Evolutionary conservation across 2,797 vertebrate genomes (phyloP), one percentile per base, ranked within the genome.

Genomic region (Champsocephalus esox): DNA sequence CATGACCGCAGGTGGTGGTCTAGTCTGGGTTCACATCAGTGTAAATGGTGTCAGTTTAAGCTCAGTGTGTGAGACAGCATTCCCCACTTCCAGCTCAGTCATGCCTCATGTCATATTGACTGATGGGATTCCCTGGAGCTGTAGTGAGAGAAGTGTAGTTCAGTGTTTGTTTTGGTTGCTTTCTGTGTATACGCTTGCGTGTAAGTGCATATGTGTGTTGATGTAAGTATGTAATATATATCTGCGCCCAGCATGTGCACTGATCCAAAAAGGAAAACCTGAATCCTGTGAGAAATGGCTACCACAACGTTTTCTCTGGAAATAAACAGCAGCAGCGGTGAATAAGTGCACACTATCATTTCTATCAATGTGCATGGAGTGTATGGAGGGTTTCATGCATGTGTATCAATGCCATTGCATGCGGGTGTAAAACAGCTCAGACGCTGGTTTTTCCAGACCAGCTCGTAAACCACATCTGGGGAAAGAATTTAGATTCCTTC

Each of bases 401-500:
- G 83, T 78, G 71, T 71, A 84, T 83, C 83, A 83, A 69, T 90
- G 86, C 83, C 82, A 56, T 69, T 84, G 81, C 85, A 84, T 91
- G 85, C 66, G 71, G 91, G 92, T 88, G 89, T 91, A 87, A 88
- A 92, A 91, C 86, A 81, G 89, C 89, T 92, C 88, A 92, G 92
- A 92, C 85, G 59, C 87, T 85, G 87, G 55, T 91, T 92, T 92
- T 92, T 93, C 91, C 90, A 93, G 92, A 90, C 90, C 84, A 90
- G 91, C 93, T 94, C 91, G 89, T 94, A 94, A 94, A 94, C 91
- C 92, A 94, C 93, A 94, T 94, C 93, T 94, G 93, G 90, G 88
- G 88, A 94, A 93, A 90, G 90, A 93, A 94, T 94, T 94, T 92
- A 93, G 92, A 93, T 93, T 93, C 89, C 89, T 92, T 89, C 87